Evolutionary conservation across 53 echinoderm and acorn worm species (phyloP).

Genomic region (Luidia sarsii): DNA sequence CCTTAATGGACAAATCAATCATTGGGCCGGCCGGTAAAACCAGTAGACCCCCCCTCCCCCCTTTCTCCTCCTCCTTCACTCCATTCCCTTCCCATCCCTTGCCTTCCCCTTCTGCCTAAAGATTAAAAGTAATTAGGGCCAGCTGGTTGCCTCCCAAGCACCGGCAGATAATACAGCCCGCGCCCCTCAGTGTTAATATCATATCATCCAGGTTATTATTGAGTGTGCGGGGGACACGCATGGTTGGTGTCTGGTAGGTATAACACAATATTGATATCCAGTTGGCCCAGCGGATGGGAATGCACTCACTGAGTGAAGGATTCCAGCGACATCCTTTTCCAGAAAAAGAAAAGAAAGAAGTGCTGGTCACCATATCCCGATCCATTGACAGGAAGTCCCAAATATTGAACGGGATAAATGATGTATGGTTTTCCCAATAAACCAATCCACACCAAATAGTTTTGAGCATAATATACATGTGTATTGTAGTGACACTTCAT

Average conservation of each 20-base stretch:
- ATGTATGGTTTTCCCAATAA: no score
- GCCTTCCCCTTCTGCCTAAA: constrained; percentile 14
- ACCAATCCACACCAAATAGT: no score
- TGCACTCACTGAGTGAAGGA: background rate
- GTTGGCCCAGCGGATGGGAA: background rate
- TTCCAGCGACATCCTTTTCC: no score
- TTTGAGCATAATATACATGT: no score
- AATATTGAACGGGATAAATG: no score
- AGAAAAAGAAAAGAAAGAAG: no score
- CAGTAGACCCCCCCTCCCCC: no score
- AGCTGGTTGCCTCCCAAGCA: constrained; percentile 29
- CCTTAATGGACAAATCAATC: constrained; percentile 51
- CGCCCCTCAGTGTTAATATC: constrained; percentile 2
- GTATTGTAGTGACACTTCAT: no score
- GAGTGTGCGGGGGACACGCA: background rate
- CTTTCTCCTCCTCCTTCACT: no score
- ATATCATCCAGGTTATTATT: constrained; percentile 14
- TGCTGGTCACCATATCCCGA: no score
- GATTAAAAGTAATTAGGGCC: constrained; percentile 53
- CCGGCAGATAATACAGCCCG: background rate
- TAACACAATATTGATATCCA: background rate
- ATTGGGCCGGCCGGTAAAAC: constrained; percentile 14
- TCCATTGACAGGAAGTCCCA: no score
- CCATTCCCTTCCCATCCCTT: no score
- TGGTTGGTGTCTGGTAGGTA: background rate